A percentile compares a stretch with the other conserved stretches of the same genome.
Evolutionary conservation across 2,113 vertebrate species (phyloP).

Genomic region (Serilophus lunatus): DNA sequence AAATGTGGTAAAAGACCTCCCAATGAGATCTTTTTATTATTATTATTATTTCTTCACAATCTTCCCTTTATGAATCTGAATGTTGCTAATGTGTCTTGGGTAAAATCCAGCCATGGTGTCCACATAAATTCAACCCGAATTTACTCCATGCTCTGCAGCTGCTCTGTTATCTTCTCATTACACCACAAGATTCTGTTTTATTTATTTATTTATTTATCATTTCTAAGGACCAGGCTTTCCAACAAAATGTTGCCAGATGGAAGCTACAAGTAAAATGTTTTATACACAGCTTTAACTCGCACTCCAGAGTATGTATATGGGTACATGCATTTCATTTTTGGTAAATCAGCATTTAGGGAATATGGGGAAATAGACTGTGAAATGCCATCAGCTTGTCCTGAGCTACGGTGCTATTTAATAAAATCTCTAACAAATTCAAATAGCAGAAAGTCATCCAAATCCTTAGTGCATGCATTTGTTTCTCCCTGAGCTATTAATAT

Average conservation of each 20-base stretch:
- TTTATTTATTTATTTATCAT: slow-evolving; percentile 55
- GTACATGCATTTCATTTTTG: slow-evolving; percentile 26
- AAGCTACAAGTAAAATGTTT: slow-evolving; percentile 54
- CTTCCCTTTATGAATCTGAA: slow-evolving; percentile 25
- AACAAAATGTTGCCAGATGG: slow-evolving; percentile 55
- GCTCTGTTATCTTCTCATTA: slow-evolving; percentile 16
- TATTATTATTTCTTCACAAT: slow-evolving; percentile 12
- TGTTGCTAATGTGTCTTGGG: slow-evolving; percentile 34
- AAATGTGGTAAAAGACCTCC: slow-evolving; percentile 53
- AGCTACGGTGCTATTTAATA: slow-evolving; percentile 24
- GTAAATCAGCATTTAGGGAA: slow-evolving; percentile 56
- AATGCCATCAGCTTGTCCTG: slow-evolving; percentile 42
- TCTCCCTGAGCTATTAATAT: slow-evolving; percentile 45
- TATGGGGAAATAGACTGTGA: slow-evolving; percentile 52
- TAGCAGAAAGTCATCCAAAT: slow-evolving; percentile 38
- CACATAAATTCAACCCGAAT: slow-evolving; percentile 47
- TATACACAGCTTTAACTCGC: slow-evolving; percentile 34
- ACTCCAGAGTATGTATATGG: slow-evolving; percentile 17
- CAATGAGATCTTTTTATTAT: slow-evolving; percentile 20
- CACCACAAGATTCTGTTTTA: slow-evolving; percentile 38
- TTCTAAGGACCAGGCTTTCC: slow-evolving; percentile 3
- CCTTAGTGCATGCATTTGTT: slow-evolving; percentile 40
- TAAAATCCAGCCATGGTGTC: slow-evolving; percentile 50
- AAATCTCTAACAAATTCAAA: slow-evolving; percentile 62
- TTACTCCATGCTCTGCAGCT: slow-evolving; percentile 44